Base-by-base conservation (phyloP, 1,140 invertebrate species). In the Neodiprion lecontei region DNA sequence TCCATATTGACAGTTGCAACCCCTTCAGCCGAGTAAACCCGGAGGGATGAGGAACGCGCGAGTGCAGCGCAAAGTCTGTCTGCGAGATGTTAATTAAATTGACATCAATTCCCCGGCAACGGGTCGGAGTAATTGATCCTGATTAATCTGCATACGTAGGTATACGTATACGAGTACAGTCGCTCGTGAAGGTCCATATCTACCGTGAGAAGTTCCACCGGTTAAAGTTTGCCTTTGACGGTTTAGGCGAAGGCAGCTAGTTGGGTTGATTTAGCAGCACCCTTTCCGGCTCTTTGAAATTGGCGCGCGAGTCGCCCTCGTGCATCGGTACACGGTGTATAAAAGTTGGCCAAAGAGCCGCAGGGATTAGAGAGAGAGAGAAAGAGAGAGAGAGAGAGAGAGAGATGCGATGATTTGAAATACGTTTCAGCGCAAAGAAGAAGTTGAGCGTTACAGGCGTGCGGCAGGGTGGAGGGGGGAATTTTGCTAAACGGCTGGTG, bases 31-130 rank as follows among this genome's bases (percentile, higher is more conserved):
- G 28, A 40, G 28, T 40, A 40, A 40, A 2, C 28, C 28, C 28
- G 5, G 28, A 40, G 28, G 28, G 28, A 40, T 40, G 28, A 40
- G 28, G 28, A 40, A 40, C 28, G 28, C 28, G 28, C 28, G 53
- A 61, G n/a, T 17, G 53, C 7, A 14, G 53, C n/a, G 0, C 53
- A 9, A 17, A 61, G 53, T 61, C 53, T 61, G 53, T 61, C 4
- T 61, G n/a, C 53, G n/a, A 61, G 53, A 61, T 17, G 53, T 61
- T 61, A 61, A 61, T 61, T 61, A 61, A 61, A 61, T 61, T 14
- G 53, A 61, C 53, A 61, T 61, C 53, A 61, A 61, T 61, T 61
- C 53, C 11, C 53, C 53, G 11, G 53, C 28, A 61, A 61, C 53
- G 53, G 53, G 11, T 61, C 53, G 11, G n/a, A 4, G 11, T 61